Conservation (phyloP, 2,797 vertebrate genomes). For the Muscicapa striata region DNA sequence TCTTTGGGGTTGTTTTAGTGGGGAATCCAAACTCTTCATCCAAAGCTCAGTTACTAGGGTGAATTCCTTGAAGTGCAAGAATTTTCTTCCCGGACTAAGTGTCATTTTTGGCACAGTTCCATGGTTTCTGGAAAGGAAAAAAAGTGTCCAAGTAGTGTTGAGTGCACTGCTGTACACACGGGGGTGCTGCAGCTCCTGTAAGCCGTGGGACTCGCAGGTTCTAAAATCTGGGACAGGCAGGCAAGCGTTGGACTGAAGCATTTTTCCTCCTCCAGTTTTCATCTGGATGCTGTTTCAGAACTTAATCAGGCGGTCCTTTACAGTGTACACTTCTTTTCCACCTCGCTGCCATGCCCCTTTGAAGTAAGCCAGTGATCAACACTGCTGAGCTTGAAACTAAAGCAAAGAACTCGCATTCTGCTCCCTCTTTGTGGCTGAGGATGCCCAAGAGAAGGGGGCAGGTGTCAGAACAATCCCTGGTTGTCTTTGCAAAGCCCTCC, state of each 20-base stretch:
- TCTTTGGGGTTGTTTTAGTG: neutral
- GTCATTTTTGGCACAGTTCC: neutral
- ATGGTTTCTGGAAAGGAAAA: neutral
- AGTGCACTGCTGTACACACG: neutral
- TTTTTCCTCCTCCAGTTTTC: neutral
- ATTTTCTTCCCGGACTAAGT: neutral
- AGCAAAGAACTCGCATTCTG: neutral
- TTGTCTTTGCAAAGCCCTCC: constrained; percentile 42
- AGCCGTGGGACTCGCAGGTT: neutral
- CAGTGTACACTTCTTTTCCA: neutral
- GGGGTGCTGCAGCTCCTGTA: neutral
- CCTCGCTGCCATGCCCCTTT: neutral
- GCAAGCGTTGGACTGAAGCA: neutral
- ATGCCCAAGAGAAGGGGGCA: neutral
- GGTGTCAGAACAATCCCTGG: neutral
- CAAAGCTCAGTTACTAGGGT: neutral
- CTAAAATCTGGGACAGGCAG: neutral
- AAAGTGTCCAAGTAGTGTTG: fast-evolving
- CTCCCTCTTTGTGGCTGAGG: neutral
- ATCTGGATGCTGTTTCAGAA: neutral
- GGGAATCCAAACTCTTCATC: neutral
- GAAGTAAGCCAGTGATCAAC: neutral
- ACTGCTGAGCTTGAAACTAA: neutral
- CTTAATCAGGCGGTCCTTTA: neutral
- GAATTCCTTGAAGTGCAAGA: neutral